Evolutionary conservation across 1,140 invertebrate species (phyloP), one percentile per base, ranked within the genome.

Genomic region (Lordiphosa mommai): DNA sequence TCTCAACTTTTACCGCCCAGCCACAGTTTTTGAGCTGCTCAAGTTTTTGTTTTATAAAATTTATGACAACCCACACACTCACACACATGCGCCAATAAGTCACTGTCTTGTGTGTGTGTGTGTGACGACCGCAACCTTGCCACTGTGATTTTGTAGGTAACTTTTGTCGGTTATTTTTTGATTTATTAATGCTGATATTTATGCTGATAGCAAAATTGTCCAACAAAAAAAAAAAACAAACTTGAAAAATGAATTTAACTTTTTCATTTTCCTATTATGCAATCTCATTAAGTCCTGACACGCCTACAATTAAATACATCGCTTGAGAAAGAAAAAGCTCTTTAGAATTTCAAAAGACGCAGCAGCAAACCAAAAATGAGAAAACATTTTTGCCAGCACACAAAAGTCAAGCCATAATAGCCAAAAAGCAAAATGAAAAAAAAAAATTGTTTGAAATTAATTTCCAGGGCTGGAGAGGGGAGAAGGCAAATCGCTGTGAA

Each of bases 221-320:
- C 37, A 13, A 30, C 10, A 13, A 12, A 46, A 46, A 9, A 8
- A 44, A 12, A 14, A 2, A 23, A 7, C 4, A 17, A 30, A 2
- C 44, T 29, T 57, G 29, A 59, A 59, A 52, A 47, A 52, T 40
- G 60, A 68, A 68, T 68, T 68, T 41, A 29, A 49, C 52, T 60
- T 59, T 60, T 49, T 50, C 6, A 29, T 57, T 66, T 44, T 6
- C 17, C 9, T 10, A 7, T 3, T 63, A 23, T 51, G 41, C 52
- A 49, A 74, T 69, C 64, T 74, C 64, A 74, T 74, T 69, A 69
- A 74, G 59, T 60, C 50, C 6, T 17, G 49, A 68, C 71, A 74
- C 71, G 71, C 71, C 71, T 60, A 68, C 64, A 73, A 73, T 73
- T 72, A 72, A 72, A 59, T 63, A 34, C 52, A 63, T n/a, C 41